Evolutionary conservation across 2,797 vertebrate genomes (phyloP).

Genomic region (Garrulus glandarius): DNA sequence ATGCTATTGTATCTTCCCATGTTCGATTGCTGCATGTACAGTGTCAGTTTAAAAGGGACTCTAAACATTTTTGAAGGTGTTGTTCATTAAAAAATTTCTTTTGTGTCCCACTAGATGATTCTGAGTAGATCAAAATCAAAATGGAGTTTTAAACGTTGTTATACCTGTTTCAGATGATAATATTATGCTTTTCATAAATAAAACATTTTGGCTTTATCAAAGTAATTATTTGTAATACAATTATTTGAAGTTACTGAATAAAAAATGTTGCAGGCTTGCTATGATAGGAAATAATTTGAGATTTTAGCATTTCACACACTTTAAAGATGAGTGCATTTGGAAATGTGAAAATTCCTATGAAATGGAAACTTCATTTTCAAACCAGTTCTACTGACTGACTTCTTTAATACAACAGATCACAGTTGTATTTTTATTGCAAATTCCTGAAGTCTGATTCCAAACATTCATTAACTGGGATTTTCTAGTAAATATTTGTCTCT

Average conservation of each 20-base stretch:
- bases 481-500: neutral
- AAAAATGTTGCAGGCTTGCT: neutral
- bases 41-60: neutral
- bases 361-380: neutral
- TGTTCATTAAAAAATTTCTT: neutral
- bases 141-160: neutral
- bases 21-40: rapidly evolving
- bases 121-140: conserved; percentile 4
- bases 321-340: neutral
- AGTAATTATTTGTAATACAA: conserved; percentile 52
- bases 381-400: neutral
- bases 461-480: neutral
- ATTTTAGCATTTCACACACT: neutral
- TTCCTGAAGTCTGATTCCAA: neutral
- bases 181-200: conserved; percentile 33
- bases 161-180: neutral
- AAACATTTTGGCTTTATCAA: conserved; percentile 44
- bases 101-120: neutral
- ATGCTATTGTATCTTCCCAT: neutral
- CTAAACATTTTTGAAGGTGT: neutral
- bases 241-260: conserved; percentile 8
- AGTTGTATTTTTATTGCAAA: neutral
- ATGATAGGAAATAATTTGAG: neutral
- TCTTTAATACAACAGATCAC: neutral
- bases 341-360: neutral